Evolutionary conservation across 2,797 vertebrate genomes (phyloP).

Genomic region (Channallabes apus): DNA sequence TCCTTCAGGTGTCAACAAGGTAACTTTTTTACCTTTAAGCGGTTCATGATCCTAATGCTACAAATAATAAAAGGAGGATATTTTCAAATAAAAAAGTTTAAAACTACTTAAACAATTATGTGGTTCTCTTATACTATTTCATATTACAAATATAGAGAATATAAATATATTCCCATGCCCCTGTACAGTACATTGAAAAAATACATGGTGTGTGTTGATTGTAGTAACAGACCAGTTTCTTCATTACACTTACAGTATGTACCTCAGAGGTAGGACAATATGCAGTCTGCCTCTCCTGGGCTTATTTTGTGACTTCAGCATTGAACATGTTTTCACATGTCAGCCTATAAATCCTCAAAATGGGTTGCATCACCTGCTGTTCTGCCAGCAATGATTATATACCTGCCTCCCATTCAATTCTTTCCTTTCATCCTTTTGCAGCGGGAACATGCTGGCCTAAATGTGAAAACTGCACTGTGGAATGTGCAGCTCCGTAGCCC

Average conservation of each 20-base stretch:
- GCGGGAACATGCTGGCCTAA: constrained; percentile 40
- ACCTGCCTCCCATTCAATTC: constrained; percentile 53
- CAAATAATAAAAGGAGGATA: background rate
- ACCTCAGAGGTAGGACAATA: background rate
- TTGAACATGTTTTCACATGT: constrained; percentile 50
- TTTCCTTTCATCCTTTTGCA: constrained; percentile 51
- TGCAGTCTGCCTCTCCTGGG: constrained; percentile 17
- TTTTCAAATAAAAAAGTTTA: background rate
- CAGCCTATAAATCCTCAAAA: constrained; percentile 53
- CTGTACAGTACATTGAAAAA: background rate
- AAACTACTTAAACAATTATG: background rate
- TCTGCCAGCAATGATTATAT: constrained; percentile 54
- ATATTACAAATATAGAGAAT: background rate
- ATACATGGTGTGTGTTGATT: background rate
- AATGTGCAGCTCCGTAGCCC: constrained; percentile 30
- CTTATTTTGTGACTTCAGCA: constrained; percentile 30
- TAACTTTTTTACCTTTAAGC: constrained; percentile 21
- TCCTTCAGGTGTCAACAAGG: constrained; percentile 14
- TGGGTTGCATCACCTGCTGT: constrained; percentile 52
- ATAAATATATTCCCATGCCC: background rate
- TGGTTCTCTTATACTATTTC: background rate
- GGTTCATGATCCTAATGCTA: constrained; percentile 12
- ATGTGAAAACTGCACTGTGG: constrained; percentile 27
- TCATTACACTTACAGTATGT: background rate
- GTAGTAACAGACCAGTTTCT: constrained; percentile 1